Base-by-base conservation (phyloP, 64 coral and sea anemone species). In the Orbicella faveolata region DNA sequence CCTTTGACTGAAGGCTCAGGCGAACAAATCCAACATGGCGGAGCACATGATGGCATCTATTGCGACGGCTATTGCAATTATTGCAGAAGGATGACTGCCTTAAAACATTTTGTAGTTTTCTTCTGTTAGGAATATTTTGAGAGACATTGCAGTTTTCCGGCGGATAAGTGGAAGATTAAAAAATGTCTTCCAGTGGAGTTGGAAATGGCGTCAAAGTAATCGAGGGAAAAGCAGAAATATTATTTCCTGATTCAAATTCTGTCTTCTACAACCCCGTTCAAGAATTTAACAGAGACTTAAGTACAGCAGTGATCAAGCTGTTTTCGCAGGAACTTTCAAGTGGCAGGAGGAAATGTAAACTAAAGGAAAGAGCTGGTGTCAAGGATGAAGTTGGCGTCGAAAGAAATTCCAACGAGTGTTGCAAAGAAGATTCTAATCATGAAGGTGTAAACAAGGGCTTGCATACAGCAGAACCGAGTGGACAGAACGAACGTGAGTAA, bases 191-290 rank as follows among this genome's bases (percentile, higher is more conserved):
- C 25, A 17, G 18, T n/a, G 65, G 13, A 5, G 64, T 85, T 21
- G 65, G 25, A 53, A 85, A 52, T 30, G 65, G 12, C 41, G 65
- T 85, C 9, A 85, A 85, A 72, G 36, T 85, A 23, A 85, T 37
- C 0, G 93, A 95, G 81, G 93, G 93, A 66, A 91, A 91, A 80
- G 93, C 93, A 76, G 84, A 88, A 59, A 95, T 95, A 17, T 81
- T 65, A 25, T 91, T 90, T 83, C 77, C 89, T 64, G 75, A 77
- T 64, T 77, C 81, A 2, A 94, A 87, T 52, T 85, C 85, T 20
- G 93, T 95, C 41, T 95, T 95, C 59, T 95, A 95, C 84, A 95
- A 95, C 33, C 93, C 93, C 52, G 93, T 95, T 9, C 93, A 95
- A 78, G 93, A 91, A 69, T 95, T 95, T 90, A 95, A 95, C 77